A percentile compares a stretch with the other conserved stretches of the same genome.
These are phyloP conservation scores for Halcyon badia DNA, from an alignment of 2,797 vertebrate genomes.

Conservation along the genomic window DNA sequence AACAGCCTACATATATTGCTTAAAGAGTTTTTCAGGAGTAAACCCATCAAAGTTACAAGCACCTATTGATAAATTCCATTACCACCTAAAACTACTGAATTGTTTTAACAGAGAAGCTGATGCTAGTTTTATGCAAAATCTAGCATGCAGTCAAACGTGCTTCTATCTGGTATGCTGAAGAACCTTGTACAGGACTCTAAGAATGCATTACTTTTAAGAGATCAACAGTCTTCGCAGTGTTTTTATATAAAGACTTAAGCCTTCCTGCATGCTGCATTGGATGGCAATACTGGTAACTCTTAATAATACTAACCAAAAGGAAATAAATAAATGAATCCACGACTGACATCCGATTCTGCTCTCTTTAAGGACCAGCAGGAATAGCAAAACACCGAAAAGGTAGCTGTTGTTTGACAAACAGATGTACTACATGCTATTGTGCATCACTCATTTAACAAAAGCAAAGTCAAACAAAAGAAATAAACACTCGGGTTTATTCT, in stretches of 20 bases:
- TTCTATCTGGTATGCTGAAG: background rate
- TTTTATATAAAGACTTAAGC: background rate
- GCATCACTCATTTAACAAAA: background rate
- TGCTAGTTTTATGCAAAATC: background rate
- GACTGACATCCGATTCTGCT: background rate
- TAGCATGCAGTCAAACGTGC: background rate
- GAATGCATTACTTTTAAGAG: background rate
- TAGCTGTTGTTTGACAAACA: background rate
- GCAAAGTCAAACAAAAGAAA: background rate
- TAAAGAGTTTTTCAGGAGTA: background rate
- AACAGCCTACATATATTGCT: background rate
- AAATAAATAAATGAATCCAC: background rate
- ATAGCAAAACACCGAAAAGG: background rate
- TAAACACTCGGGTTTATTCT: background rate
- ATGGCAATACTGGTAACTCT: background rate
- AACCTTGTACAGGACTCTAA: background rate
- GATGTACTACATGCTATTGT: background rate
- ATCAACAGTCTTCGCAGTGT: background rate
- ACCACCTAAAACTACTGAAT: background rate
- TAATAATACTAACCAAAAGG: background rate
- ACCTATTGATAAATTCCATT: background rate
- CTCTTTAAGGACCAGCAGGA: background rate
- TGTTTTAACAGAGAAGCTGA: background rate
- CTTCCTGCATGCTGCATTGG: background rate
- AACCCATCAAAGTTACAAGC: background rate